Evolutionary conservation across 1,140 invertebrate species (phyloP).

Genomic region (Eciton burchellii): DNA sequence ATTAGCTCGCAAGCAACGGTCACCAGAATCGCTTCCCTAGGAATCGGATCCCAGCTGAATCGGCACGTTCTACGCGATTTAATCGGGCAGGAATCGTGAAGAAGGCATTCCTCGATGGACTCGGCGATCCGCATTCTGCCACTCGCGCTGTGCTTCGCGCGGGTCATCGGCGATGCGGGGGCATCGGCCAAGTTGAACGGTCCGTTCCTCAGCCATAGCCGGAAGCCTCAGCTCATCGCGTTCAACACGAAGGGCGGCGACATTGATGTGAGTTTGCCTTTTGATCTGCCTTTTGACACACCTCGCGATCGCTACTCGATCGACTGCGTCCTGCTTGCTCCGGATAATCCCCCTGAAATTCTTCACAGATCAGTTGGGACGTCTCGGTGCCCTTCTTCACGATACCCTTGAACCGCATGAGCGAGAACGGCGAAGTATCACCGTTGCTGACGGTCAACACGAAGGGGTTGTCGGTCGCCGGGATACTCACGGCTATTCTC

Average conservation of each 20-base stretch:
- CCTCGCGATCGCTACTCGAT: no score
- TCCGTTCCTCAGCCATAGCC: not conserved
- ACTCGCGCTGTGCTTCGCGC: not conserved
- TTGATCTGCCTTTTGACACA: not conserved
- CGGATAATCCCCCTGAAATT: conserved; percentile 13
- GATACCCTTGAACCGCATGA: conserved; percentile 73
- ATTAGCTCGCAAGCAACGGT: conserved; percentile 15
- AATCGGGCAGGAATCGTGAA: not conserved
- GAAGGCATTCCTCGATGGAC: not conserved
- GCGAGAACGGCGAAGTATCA: conserved; percentile 45
- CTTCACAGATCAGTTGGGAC: conserved; percentile 78
- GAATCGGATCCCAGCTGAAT: not conserved
- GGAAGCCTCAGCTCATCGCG: conserved; percentile 70
- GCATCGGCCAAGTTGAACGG: conserved; percentile 18
- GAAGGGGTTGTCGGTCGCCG: conserved; percentile 75
- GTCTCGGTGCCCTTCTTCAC: conserved; percentile 79
- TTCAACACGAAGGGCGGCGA: conserved; percentile 73
- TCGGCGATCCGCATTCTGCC: conserved; percentile 1
- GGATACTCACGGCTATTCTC: conserved; percentile 70
- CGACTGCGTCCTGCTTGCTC: not conserved
- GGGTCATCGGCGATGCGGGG: conserved; percentile 18
- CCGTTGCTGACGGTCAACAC: conserved; percentile 77
- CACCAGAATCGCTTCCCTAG: not conserved
- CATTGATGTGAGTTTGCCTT: conserved; percentile 77
- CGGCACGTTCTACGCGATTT: not conserved